These are phyloP conservation scores for Cynopterus brachyotis DNA, from an alignment of 2,113 vertebrate species.

Conservation along the genomic window DNA sequence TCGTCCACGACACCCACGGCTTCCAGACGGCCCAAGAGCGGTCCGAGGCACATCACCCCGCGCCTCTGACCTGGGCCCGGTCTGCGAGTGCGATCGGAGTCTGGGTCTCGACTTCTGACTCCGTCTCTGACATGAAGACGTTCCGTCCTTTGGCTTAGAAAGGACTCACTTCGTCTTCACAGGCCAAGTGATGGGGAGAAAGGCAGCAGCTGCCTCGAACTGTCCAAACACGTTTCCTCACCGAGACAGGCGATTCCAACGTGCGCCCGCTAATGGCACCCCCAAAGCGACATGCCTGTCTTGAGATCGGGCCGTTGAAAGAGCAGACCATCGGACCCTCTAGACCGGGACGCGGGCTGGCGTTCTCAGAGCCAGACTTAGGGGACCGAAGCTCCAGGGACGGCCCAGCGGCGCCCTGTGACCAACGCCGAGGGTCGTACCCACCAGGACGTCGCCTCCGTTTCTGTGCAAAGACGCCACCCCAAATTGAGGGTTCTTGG, in stretches of 20 bases:
- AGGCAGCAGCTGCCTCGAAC: neutral
- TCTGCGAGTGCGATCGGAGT: neutral
- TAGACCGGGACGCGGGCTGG: neutral
- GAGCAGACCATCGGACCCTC: neutral
- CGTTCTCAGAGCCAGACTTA: neutral
- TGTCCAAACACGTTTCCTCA: slow-evolving; percentile 20
- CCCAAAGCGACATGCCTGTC: neutral
- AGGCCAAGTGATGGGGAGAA: neutral
- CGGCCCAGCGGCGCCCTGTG: neutral
- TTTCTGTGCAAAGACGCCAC: neutral
- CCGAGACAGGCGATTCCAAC: neutral
- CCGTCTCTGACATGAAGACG: neutral
- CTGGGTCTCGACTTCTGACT: neutral
- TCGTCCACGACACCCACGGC: rapidly evolving
- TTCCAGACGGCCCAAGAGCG: neutral
- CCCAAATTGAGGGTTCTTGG: neutral
- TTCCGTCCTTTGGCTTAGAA: neutral
- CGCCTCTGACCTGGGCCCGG: neutral
- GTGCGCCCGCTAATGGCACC: neutral
- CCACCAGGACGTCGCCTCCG: neutral
- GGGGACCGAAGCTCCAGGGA: neutral
- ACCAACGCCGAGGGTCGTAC: neutral
- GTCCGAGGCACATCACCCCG: rapidly evolving
- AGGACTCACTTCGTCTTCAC: neutral
- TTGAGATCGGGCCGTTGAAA: neutral